Conservation (phyloP, 2,113 vertebrate genomes). For the Salvelinus alpinus region DNA sequence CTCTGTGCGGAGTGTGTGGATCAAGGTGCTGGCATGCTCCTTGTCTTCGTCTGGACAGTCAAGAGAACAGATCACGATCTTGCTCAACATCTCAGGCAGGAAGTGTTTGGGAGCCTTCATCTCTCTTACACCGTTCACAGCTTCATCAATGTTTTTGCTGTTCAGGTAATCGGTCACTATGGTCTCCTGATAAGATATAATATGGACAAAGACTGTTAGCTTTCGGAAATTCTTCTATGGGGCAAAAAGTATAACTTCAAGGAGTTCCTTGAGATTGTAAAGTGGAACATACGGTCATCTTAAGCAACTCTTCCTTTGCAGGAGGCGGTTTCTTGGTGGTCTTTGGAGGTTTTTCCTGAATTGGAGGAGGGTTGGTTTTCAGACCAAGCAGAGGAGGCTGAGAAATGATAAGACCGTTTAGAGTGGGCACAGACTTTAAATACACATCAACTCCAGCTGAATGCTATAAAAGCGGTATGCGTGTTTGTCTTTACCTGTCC, state of each 20-base stretch:
- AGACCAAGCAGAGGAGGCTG: slow-evolving; percentile 97
- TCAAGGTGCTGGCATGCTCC: slow-evolving; percentile 91
- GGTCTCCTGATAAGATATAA: slow-evolving; percentile 78
- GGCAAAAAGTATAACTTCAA: background rate
- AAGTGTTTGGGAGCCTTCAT: slow-evolving; percentile 98
- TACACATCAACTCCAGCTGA: background rate
- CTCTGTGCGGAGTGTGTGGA: slow-evolving; percentile 88
- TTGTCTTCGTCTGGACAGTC: slow-evolving; percentile 94
- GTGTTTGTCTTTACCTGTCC: slow-evolving; percentile 83
- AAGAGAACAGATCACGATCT: slow-evolving; percentile 89
- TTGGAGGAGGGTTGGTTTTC: slow-evolving; percentile 98
- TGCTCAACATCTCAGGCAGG: slow-evolving; percentile 95
- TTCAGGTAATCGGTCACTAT: slow-evolving; percentile 91
- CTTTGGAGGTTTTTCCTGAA: slow-evolving; percentile 98
- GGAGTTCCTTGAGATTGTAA: background rate
- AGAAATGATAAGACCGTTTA: background rate
- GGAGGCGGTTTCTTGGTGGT: slow-evolving; percentile 96
- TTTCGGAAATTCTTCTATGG: no score
- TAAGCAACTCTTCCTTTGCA: slow-evolving; percentile 93
- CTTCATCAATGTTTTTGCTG: slow-evolving; percentile 87
- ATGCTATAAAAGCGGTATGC: background rate
- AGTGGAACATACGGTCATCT: slow-evolving; percentile 84
- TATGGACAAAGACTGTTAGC: background rate
- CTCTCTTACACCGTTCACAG: slow-evolving; percentile 86
- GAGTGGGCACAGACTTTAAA: background rate